Evolutionary conservation across 1,140 invertebrate species (phyloP), one percentile per base, ranked within the genome.

Genomic region (Aphaenogaster rudis): DNA sequence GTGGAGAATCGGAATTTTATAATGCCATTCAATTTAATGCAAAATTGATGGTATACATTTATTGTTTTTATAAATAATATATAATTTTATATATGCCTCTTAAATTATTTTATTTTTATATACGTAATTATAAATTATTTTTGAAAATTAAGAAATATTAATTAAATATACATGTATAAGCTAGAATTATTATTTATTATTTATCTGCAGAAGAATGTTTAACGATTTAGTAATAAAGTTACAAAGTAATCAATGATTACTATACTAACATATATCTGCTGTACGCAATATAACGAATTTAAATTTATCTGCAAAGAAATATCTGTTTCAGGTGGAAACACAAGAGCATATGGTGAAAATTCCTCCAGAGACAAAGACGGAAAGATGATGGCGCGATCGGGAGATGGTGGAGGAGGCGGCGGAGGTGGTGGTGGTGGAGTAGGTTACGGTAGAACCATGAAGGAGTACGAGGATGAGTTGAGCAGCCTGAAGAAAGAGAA

Each of bases 391-490:
- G 67, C 80, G 1, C 69, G 69, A 50, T 61, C 57, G 9, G 86
- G 90, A 28, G 84, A 88, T 87, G 72, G 91, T 63, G 80, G 91
- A 63, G 80, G 67, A 63, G 88, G 86, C 59, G 94, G 94, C 2
- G 84, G 92, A 93, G 21, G 90, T 90, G 88, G 91, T 15, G 42
- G n/a, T 86, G 15, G 59, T 9, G 94, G 96, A 78, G 92, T 96
- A 1, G 48, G 64, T 57, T 81, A 81, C 63, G 97, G 97, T 0
- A 96, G 97, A 74, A 98, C 97, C 2, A 97, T 99, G 96, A 98
- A 98, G 89, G 98, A 99, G 88, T 98, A 98, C 92, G 98, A 99
- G 92, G 98, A 99, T 94, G 97, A 98, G 93, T 95, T 99, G 76
- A 97, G 97, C 33, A 96, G 96, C 17, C 95, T 99, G 64, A 97